Evolutionary conservation across 92 coral and sea anemone genomes (phyloP), one percentile per base, ranked within the genome.

Genomic region (Zoanthus sociatus): DNA sequence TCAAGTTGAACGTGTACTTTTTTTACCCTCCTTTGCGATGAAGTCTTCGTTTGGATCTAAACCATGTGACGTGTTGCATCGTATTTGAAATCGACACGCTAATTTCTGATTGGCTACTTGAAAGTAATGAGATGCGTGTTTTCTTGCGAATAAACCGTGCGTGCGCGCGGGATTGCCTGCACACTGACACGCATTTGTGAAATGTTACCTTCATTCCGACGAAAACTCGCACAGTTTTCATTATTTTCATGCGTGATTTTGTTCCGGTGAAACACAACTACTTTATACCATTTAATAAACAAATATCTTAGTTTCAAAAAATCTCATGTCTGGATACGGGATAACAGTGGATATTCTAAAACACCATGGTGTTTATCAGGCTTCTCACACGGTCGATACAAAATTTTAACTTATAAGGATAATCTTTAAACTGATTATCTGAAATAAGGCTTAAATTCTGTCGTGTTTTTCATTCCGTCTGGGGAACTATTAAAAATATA

Each of bases 41-140:
- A 69, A 67, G 76, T 84, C 87, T 92, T 92, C 95, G 93, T 87
- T 92, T 90, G 90, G 60, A 76, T 68, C 82, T 86, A 77, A 67
- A 18, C 78, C 93, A 83, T 75, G 84, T 88, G 91, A 88, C 91
- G 90, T 91, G 79, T 71, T 74, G 58, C 88, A 76, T 76, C 63
- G 95, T 87, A 86, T 97, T 97, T 97, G 98, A 97, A 97, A 89
- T 94, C 78, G 94, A 93, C 98, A 75, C 99, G 33, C 93, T 90
- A 82, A 45, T 15, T 33, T 89, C 95, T 95, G 97, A 97, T 97
- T 97, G 99, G 99, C 51, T 81, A 47, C 73, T 83, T 30, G 73
- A 9, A 45, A 2, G 13, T 81, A 81, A 81, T 81, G 7, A 63
- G 70, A 81, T 81, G 85, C 85, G 73, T 11, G 84, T 5, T 63